Evolutionary conservation across 2,888 invertebrate genomes (phyloP).

Genomic region (Rhimphoctona megacephalus): DNA sequence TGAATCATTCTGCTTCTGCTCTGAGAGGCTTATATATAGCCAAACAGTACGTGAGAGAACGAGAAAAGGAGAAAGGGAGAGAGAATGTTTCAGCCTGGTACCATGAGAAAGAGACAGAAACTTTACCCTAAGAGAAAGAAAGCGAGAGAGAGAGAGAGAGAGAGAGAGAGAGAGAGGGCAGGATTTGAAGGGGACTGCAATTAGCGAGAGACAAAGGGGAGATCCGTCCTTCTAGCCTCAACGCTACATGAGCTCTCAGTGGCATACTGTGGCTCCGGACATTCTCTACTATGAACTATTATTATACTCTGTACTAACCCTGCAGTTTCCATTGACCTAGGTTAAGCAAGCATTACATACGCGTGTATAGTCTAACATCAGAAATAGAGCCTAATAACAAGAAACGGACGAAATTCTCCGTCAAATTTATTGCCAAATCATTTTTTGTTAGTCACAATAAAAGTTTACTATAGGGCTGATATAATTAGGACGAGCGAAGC

Average conservation of each 20-base stretch:
- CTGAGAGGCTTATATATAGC: background rate
- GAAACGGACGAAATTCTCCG: background rate
- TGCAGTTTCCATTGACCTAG: conserved; percentile 13
- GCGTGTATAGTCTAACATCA: background rate
- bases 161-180: conserved; percentile 1
- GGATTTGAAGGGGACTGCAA: conserved; percentile 53
- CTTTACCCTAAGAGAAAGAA: conserved; percentile 6
- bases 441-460: background rate
- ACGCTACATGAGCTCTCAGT: conserved; percentile 18
- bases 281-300: conserved; percentile 54
- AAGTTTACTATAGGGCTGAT: background rate
- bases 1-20: background rate
- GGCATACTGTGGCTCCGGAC: conserved; percentile 26
- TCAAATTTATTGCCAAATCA: background rate
- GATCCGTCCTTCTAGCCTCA: conserved; percentile 30
- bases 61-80: background rate
- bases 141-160: conserved; percentile 1
- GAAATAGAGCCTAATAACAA: background rate
- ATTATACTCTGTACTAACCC: conserved; percentile 20
- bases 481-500: too few relatives aligned
- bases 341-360: background rate
- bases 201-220: conserved; percentile 66
- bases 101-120: background rate
- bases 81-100: background rate
- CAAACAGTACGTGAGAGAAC: background rate